Evolutionary conservation across 2,888 invertebrate species (phyloP), one percentile per base, ranked within the genome.

Genomic region (Brenthis daphne): DNA sequence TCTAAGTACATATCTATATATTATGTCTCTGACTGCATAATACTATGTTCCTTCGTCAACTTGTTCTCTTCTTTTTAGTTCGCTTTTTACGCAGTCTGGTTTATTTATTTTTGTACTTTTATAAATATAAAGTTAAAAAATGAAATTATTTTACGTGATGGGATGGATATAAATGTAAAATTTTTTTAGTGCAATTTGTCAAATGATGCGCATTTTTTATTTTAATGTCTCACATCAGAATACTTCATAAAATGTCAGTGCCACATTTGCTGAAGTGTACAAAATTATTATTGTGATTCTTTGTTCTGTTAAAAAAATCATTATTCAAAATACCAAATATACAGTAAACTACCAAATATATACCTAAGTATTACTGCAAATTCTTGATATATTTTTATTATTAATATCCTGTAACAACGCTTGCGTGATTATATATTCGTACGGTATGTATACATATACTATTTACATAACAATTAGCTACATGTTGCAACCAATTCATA

Each of bases 211-310:
- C n/a, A 29, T 48, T 60, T 60, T 48, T 48, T 48, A 16, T 11
- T 58, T 33, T 29, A 13, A n/a, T 61, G 29, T 51, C 51, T 50
- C 6, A 13, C 6, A 33, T 37, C 14, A 63, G 37, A 37, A n/a
- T 53, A 33, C 29, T 53, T 6, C 13, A 53, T 13, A 33, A 33
- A 51, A 51, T 53, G 61, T 53, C 53, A 63, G 61, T 63, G 53
- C 33, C 16, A 37, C 12, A 53, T 16, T 37, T 11, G 16, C 16
- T 53, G 6, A 16, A 16, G 14, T 16, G 5, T 13, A 6, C 16
- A 53, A 63, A 63, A 63, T 63, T 63, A 43, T 53, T 63, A 51
- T 63, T 13, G 61, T 63, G 53, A 53, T 14, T 37, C 16, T 16
- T 43, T 48, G 20, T 24, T 43, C 47, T 24, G 3, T 6, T 24